A percentile compares a stretch with the other conserved stretches of the same genome.
Conservation (phyloP, 37 sponge, comb jelly and placozoan genomes). For the Mnemiopsis leidyi region DNA sequence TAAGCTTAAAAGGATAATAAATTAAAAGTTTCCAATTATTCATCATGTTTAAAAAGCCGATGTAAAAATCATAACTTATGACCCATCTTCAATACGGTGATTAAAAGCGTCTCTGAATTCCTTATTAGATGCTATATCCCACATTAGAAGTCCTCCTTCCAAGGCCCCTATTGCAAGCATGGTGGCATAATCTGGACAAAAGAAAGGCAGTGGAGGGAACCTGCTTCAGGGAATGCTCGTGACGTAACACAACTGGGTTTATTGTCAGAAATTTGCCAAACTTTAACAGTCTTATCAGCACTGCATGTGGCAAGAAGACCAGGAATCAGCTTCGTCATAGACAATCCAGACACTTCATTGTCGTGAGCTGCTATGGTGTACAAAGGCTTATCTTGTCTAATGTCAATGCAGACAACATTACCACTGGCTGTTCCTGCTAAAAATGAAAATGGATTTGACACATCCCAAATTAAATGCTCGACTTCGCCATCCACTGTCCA, state of each 20-base stretch:
- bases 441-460: constrained; percentile 74
- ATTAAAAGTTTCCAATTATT: too few species aligned
- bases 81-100: background rate
- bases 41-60: too few species aligned
- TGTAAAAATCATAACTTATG: too few species aligned
- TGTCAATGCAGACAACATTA: constrained; percentile 72
- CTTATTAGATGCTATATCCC: constrained; percentile 36
- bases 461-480: constrained; percentile 92
- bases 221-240: background rate
- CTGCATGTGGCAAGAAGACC: constrained; percentile 86
- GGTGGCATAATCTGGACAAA: constrained; percentile 49
- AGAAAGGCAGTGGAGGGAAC: background rate
- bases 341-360: constrained; percentile 76
- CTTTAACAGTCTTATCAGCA: constrained; percentile 84
- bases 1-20: too few species aligned
- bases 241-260: constrained; percentile 49
- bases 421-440: constrained; percentile 76
- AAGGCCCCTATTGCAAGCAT: constrained; percentile 37
- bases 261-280: constrained; percentile 81
- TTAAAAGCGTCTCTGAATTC: constrained; percentile 62
- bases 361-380: constrained; percentile 85
- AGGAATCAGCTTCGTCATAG: constrained; percentile 81
- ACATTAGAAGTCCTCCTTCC: constrained; percentile 16
- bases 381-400: constrained; percentile 63
- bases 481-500: constrained; percentile 87